phyloP scores from a whole-genome alignment of 1,140 invertebrate genomes.

The Ceratina japonica region DNA sequence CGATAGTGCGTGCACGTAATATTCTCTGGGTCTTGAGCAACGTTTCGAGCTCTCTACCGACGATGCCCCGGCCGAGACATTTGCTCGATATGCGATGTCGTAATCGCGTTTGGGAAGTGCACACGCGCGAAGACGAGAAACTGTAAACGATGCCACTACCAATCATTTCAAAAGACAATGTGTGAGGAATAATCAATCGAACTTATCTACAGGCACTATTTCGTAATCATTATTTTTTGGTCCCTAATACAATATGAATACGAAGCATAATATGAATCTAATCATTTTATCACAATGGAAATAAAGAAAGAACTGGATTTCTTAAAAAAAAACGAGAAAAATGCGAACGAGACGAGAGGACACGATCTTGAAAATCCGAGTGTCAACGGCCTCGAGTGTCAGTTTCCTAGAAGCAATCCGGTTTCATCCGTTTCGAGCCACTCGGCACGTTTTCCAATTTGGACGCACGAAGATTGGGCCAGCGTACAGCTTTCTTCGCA shows the following conservation, averaged over 20 bases:
- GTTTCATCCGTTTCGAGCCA: background rate
- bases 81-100: slow-evolving; percentile 34
- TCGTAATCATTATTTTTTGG: background rate
- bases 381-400: slow-evolving; percentile 63
- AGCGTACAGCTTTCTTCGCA: slow-evolving; percentile 71
- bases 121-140: background rate
- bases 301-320: no score
- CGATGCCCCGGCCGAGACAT: slow-evolving; percentile 38
- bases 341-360: background rate
- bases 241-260: no score
- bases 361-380: slow-evolving; percentile 64
- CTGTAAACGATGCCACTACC: background rate
- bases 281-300: no score
- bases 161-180: background rate
- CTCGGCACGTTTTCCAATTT: background rate
- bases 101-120: slow-evolving; percentile 21
- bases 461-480: slow-evolving; percentile 7
- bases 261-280: no score
- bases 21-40: slow-evolving; percentile 68
- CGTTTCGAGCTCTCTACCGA: slow-evolving; percentile 39
- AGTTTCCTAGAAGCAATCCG: slow-evolving; percentile 47
- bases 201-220: background rate
- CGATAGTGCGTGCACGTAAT: slow-evolving; percentile 65
- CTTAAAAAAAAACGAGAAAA: background rate
- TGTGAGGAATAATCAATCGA: background rate